These are phyloP conservation scores for Brachynemurus nebulosus DNA, from an alignment of 2,888 invertebrate genomes.

Conservation along the genomic window DNA sequence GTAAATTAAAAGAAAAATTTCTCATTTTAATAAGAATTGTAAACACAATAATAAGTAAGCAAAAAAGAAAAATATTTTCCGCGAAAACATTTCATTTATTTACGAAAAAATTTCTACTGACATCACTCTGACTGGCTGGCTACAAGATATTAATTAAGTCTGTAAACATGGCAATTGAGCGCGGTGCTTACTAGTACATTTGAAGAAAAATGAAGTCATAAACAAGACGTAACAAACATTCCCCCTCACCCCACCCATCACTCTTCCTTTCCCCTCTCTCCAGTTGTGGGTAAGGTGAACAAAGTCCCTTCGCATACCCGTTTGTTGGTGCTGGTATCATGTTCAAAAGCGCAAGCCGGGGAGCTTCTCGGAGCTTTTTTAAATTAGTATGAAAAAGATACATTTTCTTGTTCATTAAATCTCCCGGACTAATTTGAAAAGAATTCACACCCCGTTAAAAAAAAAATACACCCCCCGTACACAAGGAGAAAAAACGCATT, in stretches of 20 bases:
- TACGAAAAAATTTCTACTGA: constrained; percentile 22
- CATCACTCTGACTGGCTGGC: constrained; percentile 21
- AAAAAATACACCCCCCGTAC: no score
- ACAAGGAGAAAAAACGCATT: background rate
- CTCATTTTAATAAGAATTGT: no score
- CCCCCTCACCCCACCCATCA: background rate
- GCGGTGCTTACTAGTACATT: no score
- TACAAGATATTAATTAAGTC: constrained; percentile 35
- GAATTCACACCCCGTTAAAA: constrained; percentile 29
- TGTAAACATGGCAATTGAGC: constrained; percentile 24
- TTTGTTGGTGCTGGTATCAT: no score
- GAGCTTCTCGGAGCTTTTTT: constrained; percentile 28
- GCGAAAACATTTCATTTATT: background rate
- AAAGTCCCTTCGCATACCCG: no score
- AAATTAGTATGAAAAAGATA: constrained; percentile 35
- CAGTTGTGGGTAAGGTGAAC: no score
- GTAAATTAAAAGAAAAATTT: no score
- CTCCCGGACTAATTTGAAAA: constrained; percentile 34
- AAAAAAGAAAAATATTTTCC: background rate
- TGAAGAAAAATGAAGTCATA: constrained; percentile 28
- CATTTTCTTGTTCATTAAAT: constrained; percentile 36
- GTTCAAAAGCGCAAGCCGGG: background rate
- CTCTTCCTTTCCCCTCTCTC: background rate
- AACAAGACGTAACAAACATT: constrained; percentile 19
- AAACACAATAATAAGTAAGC: no score